Percentiles rank a stretch among this genome's conserved stretches.
phyloP scores from a whole-genome alignment of 2,113 vertebrate species.

The Rhombomys opimus region DNA sequence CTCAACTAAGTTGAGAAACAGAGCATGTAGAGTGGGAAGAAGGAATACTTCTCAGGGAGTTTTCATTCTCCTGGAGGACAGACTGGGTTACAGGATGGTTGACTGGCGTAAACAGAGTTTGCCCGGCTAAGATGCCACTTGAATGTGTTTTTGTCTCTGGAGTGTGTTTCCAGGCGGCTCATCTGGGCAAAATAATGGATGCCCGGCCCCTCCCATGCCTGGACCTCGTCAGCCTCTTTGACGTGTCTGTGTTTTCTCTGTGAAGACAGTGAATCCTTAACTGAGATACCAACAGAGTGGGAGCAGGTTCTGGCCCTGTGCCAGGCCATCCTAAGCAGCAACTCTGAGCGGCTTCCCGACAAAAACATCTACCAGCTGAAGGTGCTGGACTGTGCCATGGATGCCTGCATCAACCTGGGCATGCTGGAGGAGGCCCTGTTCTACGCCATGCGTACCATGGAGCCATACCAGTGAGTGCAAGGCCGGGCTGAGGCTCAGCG shows the following conservation, averaged over 20 bases:
- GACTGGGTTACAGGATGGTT: conserved; percentile 17
- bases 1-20: background rate
- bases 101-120: conserved; percentile 69
- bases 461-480: conserved; percentile 90
- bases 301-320: conserved; percentile 85
- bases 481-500: background rate
- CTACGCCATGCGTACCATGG: conserved; percentile 91
- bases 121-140: conserved; percentile 57
- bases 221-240: conserved; percentile 46
- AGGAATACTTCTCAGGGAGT: background rate
- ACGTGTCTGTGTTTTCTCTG: conserved; percentile 52
- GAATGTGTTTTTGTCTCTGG: conserved; percentile 52
- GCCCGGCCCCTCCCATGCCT: conserved; percentile 47
- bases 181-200: conserved; percentile 38
- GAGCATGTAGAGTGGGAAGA: background rate
- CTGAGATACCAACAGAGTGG: conserved; percentile 90
- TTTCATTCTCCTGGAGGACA: conserved; percentile 16
- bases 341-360: conserved; percentile 87
- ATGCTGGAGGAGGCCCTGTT: conserved; percentile 90
- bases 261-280: conserved; percentile 84
- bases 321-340: conserved; percentile 85
- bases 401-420: conserved; percentile 92
- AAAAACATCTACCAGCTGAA: conserved; percentile 93
- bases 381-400: conserved; percentile 92
- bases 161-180: conserved; percentile 70